Evolutionary conservation across 2,113 vertebrate genomes (phyloP).

Genomic region (Eolophus roseicapilla): DNA sequence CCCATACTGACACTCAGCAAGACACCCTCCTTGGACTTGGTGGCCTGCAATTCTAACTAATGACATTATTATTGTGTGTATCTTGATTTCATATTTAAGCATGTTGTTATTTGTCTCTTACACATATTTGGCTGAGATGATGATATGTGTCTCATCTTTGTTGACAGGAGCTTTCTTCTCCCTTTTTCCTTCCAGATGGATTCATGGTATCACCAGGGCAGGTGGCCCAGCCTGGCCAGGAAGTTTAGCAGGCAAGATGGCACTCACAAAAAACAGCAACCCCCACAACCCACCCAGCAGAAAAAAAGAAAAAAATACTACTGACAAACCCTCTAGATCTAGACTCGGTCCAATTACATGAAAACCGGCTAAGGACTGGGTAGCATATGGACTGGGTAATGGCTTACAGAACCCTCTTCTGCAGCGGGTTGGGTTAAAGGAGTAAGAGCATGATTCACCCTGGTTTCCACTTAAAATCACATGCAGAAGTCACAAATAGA

Average conservation of each 20-base stretch:
- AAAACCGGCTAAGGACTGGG: background rate
- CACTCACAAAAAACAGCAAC: background rate
- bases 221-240: background rate
- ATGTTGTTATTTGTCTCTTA: background rate
- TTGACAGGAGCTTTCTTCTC: background rate
- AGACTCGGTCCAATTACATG: background rate
- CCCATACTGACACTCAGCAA: background rate
- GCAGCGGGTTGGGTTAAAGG: background rate
- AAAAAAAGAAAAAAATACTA: background rate
- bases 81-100: background rate
- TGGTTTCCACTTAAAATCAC: background rate
- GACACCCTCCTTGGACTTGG: background rate
- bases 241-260: background rate
- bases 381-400: background rate
- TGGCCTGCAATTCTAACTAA: background rate
- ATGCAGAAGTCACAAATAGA: conserved; percentile 12
- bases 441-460: conserved; percentile 6
- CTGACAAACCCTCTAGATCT: background rate
- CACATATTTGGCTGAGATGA: background rate
- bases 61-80: background rate
- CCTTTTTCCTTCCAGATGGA: conserved; percentile 19
- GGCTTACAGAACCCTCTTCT: background rate
- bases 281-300: fast-evolving
- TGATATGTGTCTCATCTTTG: conserved; percentile 7
- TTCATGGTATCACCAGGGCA: background rate